Percentiles rank a stretch among this genome's conserved stretches.
These are phyloP conservation scores for Leptarthrus brevirostris DNA, from an alignment of 2,888 invertebrate species.

Conservation along the genomic window DNA sequence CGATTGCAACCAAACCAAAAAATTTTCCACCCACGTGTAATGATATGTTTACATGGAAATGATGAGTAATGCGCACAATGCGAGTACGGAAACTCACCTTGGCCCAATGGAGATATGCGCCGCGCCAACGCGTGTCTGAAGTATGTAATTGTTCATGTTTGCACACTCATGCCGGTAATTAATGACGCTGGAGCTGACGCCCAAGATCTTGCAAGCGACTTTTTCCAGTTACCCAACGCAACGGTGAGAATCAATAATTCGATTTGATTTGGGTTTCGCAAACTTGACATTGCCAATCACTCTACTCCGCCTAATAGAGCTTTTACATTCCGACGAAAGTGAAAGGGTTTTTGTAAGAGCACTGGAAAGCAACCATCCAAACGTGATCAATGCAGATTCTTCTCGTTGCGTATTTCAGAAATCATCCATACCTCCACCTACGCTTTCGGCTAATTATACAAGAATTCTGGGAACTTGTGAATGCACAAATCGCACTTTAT, in stretches of 20 bases:
- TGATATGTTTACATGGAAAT: not conserved
- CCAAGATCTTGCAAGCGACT: not conserved
- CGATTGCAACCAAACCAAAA: not conserved
- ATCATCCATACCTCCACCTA: conserved; percentile 18
- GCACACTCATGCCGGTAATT: conserved; percentile 2
- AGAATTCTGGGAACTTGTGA: conserved; percentile 6
- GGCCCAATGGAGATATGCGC: conserved; percentile 2
- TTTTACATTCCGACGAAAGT: not conserved
- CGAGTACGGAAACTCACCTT: conserved; percentile 30
- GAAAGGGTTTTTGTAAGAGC: not conserved
- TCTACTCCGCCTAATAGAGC: not conserved
- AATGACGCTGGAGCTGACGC: not conserved
- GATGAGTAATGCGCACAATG: not conserved
- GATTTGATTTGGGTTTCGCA: conserved; percentile 20
- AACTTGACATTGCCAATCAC: conserved; percentile 33
- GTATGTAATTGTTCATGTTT: not conserved
- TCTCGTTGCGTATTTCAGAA: not conserved
- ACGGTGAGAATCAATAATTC: conserved; percentile 19
- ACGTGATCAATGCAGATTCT: conserved; percentile 15
- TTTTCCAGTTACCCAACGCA: no score
- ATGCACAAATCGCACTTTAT: not conserved
- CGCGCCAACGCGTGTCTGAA: no score
- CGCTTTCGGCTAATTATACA: not conserved
- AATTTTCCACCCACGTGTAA: not conserved
- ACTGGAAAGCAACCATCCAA: not conserved